Conservation (phyloP, 2,113 vertebrate species). For the Pelecanoides urinatrix region DNA sequence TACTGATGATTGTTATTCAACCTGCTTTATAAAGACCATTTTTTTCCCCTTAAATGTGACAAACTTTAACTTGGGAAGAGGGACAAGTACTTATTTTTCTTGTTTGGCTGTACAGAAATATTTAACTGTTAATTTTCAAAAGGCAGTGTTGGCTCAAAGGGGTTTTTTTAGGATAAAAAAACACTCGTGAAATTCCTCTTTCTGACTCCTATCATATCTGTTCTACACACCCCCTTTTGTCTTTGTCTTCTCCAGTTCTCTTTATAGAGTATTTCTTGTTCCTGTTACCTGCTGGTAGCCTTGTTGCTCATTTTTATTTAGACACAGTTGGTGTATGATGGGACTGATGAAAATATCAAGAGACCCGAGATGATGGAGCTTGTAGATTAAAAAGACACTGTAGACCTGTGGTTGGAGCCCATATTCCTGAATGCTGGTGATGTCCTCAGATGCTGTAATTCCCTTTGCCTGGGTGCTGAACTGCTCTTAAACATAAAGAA, state of each 20-base stretch:
- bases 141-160: not conserved
- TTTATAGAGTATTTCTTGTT: not conserved
- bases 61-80: not conserved
- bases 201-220: not conserved
- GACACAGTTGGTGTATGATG: not conserved
- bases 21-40: not conserved
- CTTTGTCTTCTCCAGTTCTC: not conserved
- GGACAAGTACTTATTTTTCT: not conserved
- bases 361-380: not conserved
- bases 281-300: not conserved
- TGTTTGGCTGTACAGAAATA: not conserved
- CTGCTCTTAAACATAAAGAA: not conserved
- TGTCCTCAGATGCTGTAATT: not conserved
- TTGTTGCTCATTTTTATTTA: not conserved
- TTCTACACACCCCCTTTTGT: not conserved
- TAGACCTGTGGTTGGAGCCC: not conserved
- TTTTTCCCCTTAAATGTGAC: not conserved
- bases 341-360: not conserved
- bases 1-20: not conserved
- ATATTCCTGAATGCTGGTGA: not conserved
- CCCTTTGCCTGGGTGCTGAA: not conserved
- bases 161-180: not conserved
- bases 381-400: not conserved
- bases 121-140: not conserved
- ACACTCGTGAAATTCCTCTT: not conserved